Evolutionary conservation across 2,797 vertebrate genomes (phyloP), one percentile per base, ranked within the genome.

Genomic region (Lepilemur septentrionalis): DNA sequence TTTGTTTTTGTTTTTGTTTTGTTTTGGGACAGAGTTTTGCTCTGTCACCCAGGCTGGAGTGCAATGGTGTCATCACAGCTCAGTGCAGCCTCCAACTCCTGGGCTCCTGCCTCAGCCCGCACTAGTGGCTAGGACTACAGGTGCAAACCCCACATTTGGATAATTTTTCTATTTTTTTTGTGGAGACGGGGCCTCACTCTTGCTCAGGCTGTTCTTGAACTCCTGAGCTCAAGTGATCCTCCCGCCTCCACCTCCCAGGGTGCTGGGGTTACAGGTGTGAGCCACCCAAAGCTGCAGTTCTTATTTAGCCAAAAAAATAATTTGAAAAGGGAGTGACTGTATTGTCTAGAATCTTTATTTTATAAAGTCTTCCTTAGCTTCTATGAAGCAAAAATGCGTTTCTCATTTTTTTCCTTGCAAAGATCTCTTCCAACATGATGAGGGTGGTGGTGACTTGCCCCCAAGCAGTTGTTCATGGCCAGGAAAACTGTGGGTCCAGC

Each of bases 401-500:
- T 15, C 38, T 80, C 35, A 0, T 87, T 92, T 82, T 95, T 78
- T 96, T 70, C 80, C 70, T 32, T 67, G 30, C 86, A 55, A 52
- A 87, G 61, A 61, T 1, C 0, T 32, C 46, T 88, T 69, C 17
- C 30, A 8, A 1, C 0, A 0, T 10, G 7, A 5, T 10, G 7
- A 10, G 1, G 12, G 13, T 13, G 17, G 3, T 0, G 2, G 0
- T 88, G 0, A 1, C 88, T 82, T 94, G 82, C 93, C 78, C 80
- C 83, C 86, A 85, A 85, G 95, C 95, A 32, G 87, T 94, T n/a
- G 0, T 12, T 9, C 14, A 25, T 96, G 93, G 93, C 97, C 92
- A 91, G 98, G 94, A 93, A 86, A 92, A 93, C 88, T 79, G 92
- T 91, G 0, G 0, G 86, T 70, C 90, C 97, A 89, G 55, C 78